Base-by-base conservation (phyloP, 2,888 invertebrate genomes). In the Lasioglossum figueresi region DNA sequence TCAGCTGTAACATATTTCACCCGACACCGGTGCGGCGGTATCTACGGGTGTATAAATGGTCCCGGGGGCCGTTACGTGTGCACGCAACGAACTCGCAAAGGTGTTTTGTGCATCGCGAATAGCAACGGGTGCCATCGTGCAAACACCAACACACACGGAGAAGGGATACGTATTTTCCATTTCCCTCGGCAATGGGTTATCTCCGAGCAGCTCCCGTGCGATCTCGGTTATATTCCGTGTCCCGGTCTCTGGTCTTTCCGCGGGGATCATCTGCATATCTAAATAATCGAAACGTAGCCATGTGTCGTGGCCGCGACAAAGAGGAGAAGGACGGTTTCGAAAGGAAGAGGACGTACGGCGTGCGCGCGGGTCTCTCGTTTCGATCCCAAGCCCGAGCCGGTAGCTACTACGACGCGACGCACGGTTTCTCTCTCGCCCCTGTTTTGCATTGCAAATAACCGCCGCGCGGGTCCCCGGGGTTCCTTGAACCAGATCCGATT, bases 401-500 rank as follows among this genome's bases (percentile, higher is more conserved):
- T 87, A 89, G 89, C 88, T 86, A 86, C 90, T 89, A 83, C 89
- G 83, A 27, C 59, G 59, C 59, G 89, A 84, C 89, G 84, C 84
- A 84, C 84, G 89, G 87, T 27, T 59, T 59, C 59, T 27, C 59
- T 90, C 88, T 89, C 88, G 86, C 45, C 23, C 89, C 93, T 94
- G 86, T 92, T 94, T 94, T 94, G 94, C 94, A 94, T 92, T 95
- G 94, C 94, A 94, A 94, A 95, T 94, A 91, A 59, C 59, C 66
- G 79, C 75, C 84, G 31, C 82, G 82, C 88, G 91, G 88, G 87
- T 84, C 91, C 92, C 91, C 91, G 91, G 94, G 94, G 94, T 95
- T 95, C 95, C 95, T 94, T 95, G 94, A 94, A 95, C 94, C 94
- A 95, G 94, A 95, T 95, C 94, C 94, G 94, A 95, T 95, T 94